Conservation (phyloP, 2,888 invertebrate species). For the Andrena bicolor region DNA sequence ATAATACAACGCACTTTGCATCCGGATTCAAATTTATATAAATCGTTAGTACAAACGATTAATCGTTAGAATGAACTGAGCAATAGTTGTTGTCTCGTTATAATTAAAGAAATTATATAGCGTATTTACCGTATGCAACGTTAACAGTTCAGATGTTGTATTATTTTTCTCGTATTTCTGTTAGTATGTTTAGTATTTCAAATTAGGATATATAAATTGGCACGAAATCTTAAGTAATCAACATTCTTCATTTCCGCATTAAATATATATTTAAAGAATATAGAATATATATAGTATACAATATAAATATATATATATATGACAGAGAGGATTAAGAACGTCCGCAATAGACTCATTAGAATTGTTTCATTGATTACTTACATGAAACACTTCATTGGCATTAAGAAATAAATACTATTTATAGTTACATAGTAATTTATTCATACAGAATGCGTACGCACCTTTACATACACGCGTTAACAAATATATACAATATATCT, state of each 20-base stretch:
- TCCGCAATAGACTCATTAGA: neutral
- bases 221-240: constrained; percentile 20
- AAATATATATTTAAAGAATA: constrained; percentile 11
- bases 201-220: constrained; percentile 14
- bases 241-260: constrained; percentile 19
- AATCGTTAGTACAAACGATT: neutral
- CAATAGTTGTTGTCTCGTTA: neutral
- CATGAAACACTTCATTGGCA: neutral
- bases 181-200: constrained; percentile 19
- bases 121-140: constrained; percentile 8
- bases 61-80: neutral
- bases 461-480: constrained; percentile 19
- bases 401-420: constrained; percentile 8
- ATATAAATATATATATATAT: constrained; percentile 20
- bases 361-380: constrained; percentile 1
- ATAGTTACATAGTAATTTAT: constrained; percentile 7
- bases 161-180: constrained; percentile 1
- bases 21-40: constrained; percentile 12
- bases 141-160: neutral
- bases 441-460: constrained; percentile 27
- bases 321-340: constrained; percentile 7
- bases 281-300: constrained; percentile 11
- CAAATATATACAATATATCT: constrained; percentile 17
- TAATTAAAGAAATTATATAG: constrained; percentile 6
- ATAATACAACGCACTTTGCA: neutral